A percentile compares a stretch with the other conserved stretches of the same genome.
Evolutionary conservation across 2,888 invertebrate genomes (phyloP).

Genomic region (Chloroclysta siterata): DNA sequence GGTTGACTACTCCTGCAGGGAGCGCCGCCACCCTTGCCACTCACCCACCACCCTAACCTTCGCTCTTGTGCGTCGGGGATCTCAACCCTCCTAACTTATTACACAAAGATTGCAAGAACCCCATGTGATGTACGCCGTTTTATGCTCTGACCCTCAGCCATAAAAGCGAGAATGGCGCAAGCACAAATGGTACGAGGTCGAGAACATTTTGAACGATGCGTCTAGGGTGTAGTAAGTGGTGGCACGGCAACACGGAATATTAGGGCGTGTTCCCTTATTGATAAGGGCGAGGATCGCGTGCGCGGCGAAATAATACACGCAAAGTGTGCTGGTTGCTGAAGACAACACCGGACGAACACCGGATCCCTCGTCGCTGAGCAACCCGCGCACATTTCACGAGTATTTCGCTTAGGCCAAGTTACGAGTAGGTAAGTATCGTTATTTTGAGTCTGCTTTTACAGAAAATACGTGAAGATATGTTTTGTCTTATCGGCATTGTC

Average conservation of each 20-base stretch:
- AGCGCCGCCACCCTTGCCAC: constrained; percentile 63
- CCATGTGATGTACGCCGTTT: constrained; percentile 47
- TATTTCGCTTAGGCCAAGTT: constrained; percentile 59
- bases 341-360: constrained; percentile 77
- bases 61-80: constrained; percentile 81
- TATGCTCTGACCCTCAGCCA: constrained; percentile 46
- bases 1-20: constrained; percentile 80
- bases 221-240: constrained; percentile 76
- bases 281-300: constrained; percentile 65
- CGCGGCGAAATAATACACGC: constrained; percentile 58
- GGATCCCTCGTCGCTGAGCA: constrained; percentile 77
- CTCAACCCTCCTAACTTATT: constrained; percentile 64
- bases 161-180: constrained; percentile 64
- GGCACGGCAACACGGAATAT: constrained; percentile 58
- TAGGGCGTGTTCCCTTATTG: constrained; percentile 51
- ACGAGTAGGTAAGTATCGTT: constrained; percentile 27
- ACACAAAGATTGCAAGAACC: constrained; percentile 66
- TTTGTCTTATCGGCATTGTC: constrained; percentile 32
- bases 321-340: constrained; percentile 72
- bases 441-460: constrained; percentile 36
- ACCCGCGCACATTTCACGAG: constrained; percentile 64
- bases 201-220: constrained; percentile 76
- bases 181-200: constrained; percentile 68
- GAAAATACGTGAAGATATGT: constrained; percentile 23
- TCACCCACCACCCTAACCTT: constrained; percentile 77